Evolutionary conservation across 30 jellyfish, hydroid and myxozoan species (phyloP), one percentile per base, ranked within the genome.

Genomic region (Mastigias papua): DNA sequence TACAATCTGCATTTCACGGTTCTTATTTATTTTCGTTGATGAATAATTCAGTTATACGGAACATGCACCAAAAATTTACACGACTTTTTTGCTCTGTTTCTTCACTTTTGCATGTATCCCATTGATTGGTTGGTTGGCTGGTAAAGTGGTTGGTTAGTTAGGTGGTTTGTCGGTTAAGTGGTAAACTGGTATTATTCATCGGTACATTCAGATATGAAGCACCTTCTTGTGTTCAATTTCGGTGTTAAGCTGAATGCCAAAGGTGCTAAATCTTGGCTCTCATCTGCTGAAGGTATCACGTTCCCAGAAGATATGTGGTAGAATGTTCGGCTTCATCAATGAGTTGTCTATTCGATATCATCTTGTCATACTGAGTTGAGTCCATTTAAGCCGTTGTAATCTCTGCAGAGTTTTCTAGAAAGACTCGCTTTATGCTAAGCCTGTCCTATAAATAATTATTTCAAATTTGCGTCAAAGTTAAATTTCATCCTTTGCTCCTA

Each of bases 241-340:
- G 74, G 74, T 63, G 74, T 63, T 63, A 63, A 63, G 21, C 74
- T 63, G 22, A 13, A 22, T 7, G 42, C 74, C 37, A 5, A 27
- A 63, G 74, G 74, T 63, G 74, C 42, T 63, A 27, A 22, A 63
- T 22, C 74, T 63, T 17, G n/a, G 74, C 70, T 63, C 74, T 63
- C 42, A 10, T 27, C 32, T 63, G 5, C 6, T 27, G 26, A 22
- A 63, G 35, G 74, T 63, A 63, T 63, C 74, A 26, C 42, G 4
- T 63, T 63, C 23, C 74, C 42, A 22, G 8, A 4, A 22, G 42
- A 1, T 63, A 63, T 63, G 46, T 25, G 74, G 2, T 22, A 63
- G 74, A 63, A 7, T 27, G 42, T 25, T 13, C 74, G 46, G 74
- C 74, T 63, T 63, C 5, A 4, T 63, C 67, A 54, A 16, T 54